Conservation (phyloP, 2,113 vertebrate species). For the Xenotilapia caudafasciata region DNA sequence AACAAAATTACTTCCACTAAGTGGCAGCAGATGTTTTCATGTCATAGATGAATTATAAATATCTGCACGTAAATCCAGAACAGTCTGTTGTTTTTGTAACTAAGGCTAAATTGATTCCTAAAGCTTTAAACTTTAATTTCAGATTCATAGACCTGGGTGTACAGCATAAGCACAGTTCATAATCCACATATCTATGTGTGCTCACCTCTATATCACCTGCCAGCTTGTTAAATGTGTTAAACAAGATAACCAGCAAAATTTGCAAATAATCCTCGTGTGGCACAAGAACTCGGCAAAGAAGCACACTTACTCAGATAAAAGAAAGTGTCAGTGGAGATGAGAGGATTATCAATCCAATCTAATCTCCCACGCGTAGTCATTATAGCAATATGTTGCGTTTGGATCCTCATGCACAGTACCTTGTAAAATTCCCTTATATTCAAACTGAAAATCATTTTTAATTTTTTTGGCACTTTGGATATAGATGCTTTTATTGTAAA, state of each 20-base stretch:
- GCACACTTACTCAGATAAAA: conserved; percentile 4
- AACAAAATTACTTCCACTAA: not conserved
- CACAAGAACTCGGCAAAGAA: not conserved
- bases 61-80: not conserved
- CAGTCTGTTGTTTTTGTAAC: not conserved
- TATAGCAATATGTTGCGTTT: conserved; percentile 10
- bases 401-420: not conserved
- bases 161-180: not conserved
- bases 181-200: not conserved
- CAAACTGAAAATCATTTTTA: not conserved
- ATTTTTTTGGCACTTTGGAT: not conserved
- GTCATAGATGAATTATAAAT: not conserved
- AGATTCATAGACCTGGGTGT: not conserved
- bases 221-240: conserved; percentile 10
- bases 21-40: not conserved
- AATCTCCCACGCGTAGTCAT: conserved; percentile 20
- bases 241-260: conserved; percentile 34
- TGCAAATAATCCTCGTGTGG: conserved; percentile 15
- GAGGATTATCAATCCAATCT: conserved; percentile 32
- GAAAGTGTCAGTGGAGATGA: conserved; percentile 16
- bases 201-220: not conserved
- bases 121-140: not conserved
- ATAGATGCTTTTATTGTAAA: not conserved
- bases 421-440: conserved; percentile 25
- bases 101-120: not conserved